phyloP scores from a whole-genome alignment of 1,140 invertebrate genomes.

The Penaeus japonicus region DNA sequence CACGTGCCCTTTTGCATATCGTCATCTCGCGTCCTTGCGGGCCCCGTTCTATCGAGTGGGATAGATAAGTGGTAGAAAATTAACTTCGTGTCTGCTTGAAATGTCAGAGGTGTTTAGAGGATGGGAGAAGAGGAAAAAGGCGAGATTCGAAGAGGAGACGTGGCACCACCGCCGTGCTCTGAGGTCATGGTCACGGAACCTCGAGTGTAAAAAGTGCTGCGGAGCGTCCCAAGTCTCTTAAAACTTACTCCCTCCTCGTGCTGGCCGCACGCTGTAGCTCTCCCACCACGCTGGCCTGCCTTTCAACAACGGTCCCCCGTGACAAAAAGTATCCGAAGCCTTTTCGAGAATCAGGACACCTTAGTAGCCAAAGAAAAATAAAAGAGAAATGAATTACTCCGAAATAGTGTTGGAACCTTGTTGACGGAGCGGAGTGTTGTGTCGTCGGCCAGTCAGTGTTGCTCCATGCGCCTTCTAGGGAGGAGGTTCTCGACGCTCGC shows the following conservation, averaged over 20 bases:
- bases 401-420: no score
- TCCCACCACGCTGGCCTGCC: not conserved
- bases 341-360: no score
- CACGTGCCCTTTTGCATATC: conserved; percentile 45
- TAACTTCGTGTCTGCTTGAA: not conserved
- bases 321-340: not conserved
- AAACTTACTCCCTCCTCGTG: conserved; percentile 51
- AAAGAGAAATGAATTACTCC: no score
- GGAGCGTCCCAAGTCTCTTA: conserved; percentile 46
- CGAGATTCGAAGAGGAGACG: not conserved
- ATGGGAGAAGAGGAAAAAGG: not conserved
- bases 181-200: conserved; percentile 53
- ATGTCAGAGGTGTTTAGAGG: not conserved
- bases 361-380: no score
- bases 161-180: conserved; percentile 35
- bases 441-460: no score
- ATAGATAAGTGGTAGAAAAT: not conserved
- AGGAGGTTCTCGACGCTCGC: no score
- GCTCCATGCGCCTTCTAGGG: no score
- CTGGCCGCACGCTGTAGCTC: not conserved
- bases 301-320: not conserved
- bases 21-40: not conserved
- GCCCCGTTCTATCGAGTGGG: not conserved
- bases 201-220: conserved; percentile 46
- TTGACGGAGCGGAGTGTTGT: no score